Base-by-base conservation (phyloP, 2,797 vertebrate species). In the Pempheris klunzingeri region DNA sequence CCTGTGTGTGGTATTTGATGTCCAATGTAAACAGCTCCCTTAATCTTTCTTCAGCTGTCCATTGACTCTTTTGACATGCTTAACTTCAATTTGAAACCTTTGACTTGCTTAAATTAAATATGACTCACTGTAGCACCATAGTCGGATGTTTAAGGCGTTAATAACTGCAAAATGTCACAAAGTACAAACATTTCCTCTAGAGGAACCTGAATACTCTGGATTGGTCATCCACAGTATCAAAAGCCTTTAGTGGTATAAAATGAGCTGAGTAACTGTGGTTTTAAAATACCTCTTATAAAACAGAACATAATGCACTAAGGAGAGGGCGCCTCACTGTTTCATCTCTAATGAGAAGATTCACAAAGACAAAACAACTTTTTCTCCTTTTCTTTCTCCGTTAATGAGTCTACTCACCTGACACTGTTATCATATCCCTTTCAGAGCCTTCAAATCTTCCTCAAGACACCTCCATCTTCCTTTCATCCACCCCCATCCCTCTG, bases 381-480 rank as follows among this genome's bases (percentile, higher is more conserved):
- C 32, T 60, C 15, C 60, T 78, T 62, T 53, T 77, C 54, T 18
- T 44, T 67, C 54, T 53, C 50, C 10, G n/a, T 47, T 71, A 73
- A 84, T 83, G 44, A 74, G 66, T 50, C 50, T 15, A 30, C 58
- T 74, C 49, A 41, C 74, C 61, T 49, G 54, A 74, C 55, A 61
- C 32, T 28, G 39, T 77, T 49, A 85, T 88, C 80, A 86, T 74
- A 32, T 39, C 62, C 63, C 61, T 78, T 75, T 86, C 64, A 69
- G 55, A 69, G 62, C 70, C 66, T 71, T 82, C 79, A 80, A 75
- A 81, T 80, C 74, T 74, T 71, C 68, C 41, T 62, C 38, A 47
- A 76, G 77, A 84, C 46, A 26, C 12, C 12, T 74, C 69, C 36
- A 47, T 72, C 77, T 81, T 83, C 72, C 83, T 85, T 88, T 87